Base-by-base conservation (phyloP, 2,113 vertebrate species). In the Machaerirhynchus nigripectus region DNA sequence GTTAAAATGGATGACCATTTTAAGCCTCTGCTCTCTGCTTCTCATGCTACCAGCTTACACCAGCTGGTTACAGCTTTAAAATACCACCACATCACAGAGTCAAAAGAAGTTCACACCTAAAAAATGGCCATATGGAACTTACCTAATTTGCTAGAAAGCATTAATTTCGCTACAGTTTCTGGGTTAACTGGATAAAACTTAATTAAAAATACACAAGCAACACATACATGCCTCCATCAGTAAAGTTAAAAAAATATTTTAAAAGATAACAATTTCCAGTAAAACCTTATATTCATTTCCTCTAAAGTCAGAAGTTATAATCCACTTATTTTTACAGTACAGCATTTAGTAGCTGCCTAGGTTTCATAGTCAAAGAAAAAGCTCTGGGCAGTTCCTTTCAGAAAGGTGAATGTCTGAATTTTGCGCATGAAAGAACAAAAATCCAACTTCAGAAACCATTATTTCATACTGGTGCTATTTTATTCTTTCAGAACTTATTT, bases 221-320 rank as follows among this genome's bases (percentile, higher is more conserved):
- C 2, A n/a, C 3, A 33, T 17, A 60, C 0, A 5, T 6, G 2
- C 11, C 26, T 83, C 13, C 42, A 69, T 11, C 24, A 47, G 6
- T 10, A 20, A 22, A 59, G 8, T 33, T 46, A 47, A 63, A 77
- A 69, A 75, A 82, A 11, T 13, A 67, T 20, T 67, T 67, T 14
- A 50, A 42, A 70, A 89, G 1, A 37, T 12, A 9, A 35, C 7
- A 9, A 28, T n/a, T 75, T 74, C 40, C 11, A 87, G 18, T 40
- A 61, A 75, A 74, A 75, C 3, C 5, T 90, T 11, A 22, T 46
- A 47, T 33, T 10, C 3, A 46, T 50, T 70, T 27, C 11, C 21
- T 84, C 33, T n/a, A 4, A 74, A 90, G 19, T 63, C 44, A 56
- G 13, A 37, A 18, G 6, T 49, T 39, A 84, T 8, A 85, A 85